Conservation (phyloP, 2,797 vertebrate genomes). For the Cyprinella venusta region DNA sequence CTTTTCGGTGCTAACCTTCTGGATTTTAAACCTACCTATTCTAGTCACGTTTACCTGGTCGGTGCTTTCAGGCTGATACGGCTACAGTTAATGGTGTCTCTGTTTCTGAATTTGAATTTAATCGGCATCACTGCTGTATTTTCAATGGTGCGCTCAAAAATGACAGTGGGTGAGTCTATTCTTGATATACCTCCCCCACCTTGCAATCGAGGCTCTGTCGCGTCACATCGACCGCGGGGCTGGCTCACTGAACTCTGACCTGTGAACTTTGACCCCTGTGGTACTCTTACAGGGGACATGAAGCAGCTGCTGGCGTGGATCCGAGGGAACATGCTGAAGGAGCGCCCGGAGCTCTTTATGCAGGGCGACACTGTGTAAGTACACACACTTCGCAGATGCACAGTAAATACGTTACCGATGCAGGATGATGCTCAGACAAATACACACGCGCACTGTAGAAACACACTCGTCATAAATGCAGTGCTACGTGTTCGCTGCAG, state of each 20-base stretch:
- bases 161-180: conserved; percentile 27
- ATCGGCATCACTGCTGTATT: conserved; percentile 53
- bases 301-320: conserved; percentile 96
- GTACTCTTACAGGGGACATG: conserved; percentile 77
- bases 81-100: neutral
- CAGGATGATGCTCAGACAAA: conserved; percentile 42
- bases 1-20: neutral
- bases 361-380: conserved; percentile 97
- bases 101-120: conserved; percentile 1
- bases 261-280: conserved; percentile 73
- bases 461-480: conserved; percentile 14
- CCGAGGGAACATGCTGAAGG: conserved; percentile 91
- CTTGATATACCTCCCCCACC: conserved; percentile 14
- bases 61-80: neutral
- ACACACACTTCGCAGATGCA: conserved; percentile 42
- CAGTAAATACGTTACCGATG: conserved; percentile 16
- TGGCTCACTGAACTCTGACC: conserved; percentile 78
- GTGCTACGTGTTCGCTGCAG: neutral
- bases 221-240: conserved; percentile 81
- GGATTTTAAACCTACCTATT: conserved; percentile 5
- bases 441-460: conserved; percentile 10
- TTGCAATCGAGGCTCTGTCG: conserved; percentile 72
- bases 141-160: conserved; percentile 52
- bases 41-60: conserved; percentile 3
- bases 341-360: conserved; percentile 93